Base-by-base conservation (phyloP, 1,140 invertebrate species). In the Aleiodes sp. region DNA sequence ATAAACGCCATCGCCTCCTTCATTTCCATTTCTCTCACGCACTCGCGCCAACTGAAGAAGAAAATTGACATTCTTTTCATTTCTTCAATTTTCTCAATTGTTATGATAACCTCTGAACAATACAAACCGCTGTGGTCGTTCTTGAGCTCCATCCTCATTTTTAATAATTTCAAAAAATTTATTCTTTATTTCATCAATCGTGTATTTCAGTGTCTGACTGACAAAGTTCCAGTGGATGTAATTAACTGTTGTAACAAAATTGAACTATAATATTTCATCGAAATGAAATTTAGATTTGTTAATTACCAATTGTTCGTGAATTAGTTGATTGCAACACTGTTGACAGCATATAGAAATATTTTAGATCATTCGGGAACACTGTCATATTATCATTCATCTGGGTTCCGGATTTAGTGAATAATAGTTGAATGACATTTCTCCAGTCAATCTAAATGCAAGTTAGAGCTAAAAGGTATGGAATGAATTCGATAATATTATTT, bases 401-500 rank as follows among this genome's bases (percentile, higher is more conserved):
- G n/a, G n/a, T n/a, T n/a, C n/a, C n/a, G n/a, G n/a, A n/a, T n/a
- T n/a, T n/a, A n/a, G n/a, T n/a, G n/a, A n/a, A n/a, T n/a, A n/a
- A n/a, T 41, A n/a, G 6, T n/a, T 41, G 39, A 41, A 41, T 41
- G n/a, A 41, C 39, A n/a, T n/a, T 41, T 41, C 39, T 41, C 39
- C 39, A 41, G n/a, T 68, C 35, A 33, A 26, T 64, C 60, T 39
- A 29, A 89, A 87, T 24, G 85, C 77, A 35, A 91, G 76, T 35
- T 88, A 77, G 4, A 91, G 76, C 64, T 87, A 86, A 0, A n/a
- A n/a, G n/a, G n/a, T n/a, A n/a, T n/a, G n/a, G n/a, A n/a, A n/a
- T n/a, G n/a, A n/a, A n/a, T n/a, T 85, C 69, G 31, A 72, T 74
- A 33, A 92, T 75, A 56, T 84, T 76, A 3, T 82, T 72, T 77